Evolutionary conservation across 2,797 vertebrate genomes (phyloP), one percentile per base, ranked within the genome.

Genomic region (Alcedo atthis): DNA sequence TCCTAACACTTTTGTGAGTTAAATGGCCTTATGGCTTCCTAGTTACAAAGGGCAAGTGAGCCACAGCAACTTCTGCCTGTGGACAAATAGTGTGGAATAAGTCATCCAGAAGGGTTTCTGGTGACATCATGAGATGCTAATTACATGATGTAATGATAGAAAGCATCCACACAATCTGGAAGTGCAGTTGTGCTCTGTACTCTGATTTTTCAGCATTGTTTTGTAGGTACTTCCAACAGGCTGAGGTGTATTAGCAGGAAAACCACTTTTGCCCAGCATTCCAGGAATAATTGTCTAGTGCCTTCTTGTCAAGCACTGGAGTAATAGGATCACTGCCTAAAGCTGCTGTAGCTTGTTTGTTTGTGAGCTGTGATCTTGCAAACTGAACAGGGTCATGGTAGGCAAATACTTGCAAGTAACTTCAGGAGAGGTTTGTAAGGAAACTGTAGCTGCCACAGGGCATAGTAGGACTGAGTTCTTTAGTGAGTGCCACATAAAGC

Each of bases 241-340:
- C 9, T 43, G 42, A 28, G 20, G 3, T 67, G 6, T 54, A 45
- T 79, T 55, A 70, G 24, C 25, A 79, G 12, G 10, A 49, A 49
- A 25, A 30, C 32, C 28, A 26, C 28, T 32, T 86, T n/a, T 80
- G 59, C 28, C 12, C 48, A 42, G 71, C 35, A 80, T 91, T 85
- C 85, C 33, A 59, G 12, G 35, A 69, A 43, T 58, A 85, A 87
- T 89, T 81, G 55, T 81, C 30, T 13, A 67, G 30, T 54, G 25
- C 51, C 73, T 58, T n/a, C 87, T 93, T 84, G 49, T 32, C n/a
- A 81, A 95, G 82, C 76, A 46, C 58, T 63, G 45, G 51, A 81
- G 74, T 86, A 92, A 95, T 63, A 91, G 68, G 87, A 93, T 95
- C 80, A 88, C 49, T 61, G 80, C 74, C 61, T 74, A 81, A 90